Evolutionary conservation across 2,888 invertebrate species (phyloP), one percentile per base, ranked within the genome.

Genomic region (Andrena camellia): DNA sequence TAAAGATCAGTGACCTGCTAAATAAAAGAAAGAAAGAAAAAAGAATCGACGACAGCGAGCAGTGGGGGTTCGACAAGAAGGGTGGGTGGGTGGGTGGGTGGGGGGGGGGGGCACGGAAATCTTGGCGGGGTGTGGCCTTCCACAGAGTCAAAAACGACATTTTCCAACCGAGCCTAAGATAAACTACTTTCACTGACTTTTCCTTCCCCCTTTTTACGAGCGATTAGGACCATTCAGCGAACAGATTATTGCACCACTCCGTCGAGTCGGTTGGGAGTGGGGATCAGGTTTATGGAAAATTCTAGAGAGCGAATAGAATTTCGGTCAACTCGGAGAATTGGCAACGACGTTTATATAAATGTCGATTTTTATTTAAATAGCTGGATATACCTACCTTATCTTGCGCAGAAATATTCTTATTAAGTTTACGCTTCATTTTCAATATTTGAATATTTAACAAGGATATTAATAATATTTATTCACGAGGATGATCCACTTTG

Each of bases 111-210:
- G 42, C 13, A 20, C n/a, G 10, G 23, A 63, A 63, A 17, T 75
- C 5, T 6, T 35, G 23, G 4, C 5, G 33, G 33, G 13, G 8
- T 13, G 6, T 13, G n/a, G 23, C 57, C 57, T 26, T 23, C 57
- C 57, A 4, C 26, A 0, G 17, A 10, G 29, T 48, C 29, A 60
- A 68, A 62, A 64, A 42, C 5, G 13, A 64, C 33, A 35, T 60
- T 66, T 52, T 66, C 35, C 42, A 13, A 20, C 5, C 2, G 29
- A 35, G 33, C 6, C 31, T 17, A 23, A 50, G 60, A 62, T 52
- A 67, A 62, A 67, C 72, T 20, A 62, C 78, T 74, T 78, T 74
- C 78, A 74, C 74, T 52, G 42, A 10, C n/a, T 8, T 26, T 35
- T 52, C 29, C 10, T 3, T 29, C 8, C 60, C 42, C 13, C 17